Evolutionary conservation across 2,888 invertebrate genomes (phyloP).

Genomic region (Penaeus monodon): DNA sequence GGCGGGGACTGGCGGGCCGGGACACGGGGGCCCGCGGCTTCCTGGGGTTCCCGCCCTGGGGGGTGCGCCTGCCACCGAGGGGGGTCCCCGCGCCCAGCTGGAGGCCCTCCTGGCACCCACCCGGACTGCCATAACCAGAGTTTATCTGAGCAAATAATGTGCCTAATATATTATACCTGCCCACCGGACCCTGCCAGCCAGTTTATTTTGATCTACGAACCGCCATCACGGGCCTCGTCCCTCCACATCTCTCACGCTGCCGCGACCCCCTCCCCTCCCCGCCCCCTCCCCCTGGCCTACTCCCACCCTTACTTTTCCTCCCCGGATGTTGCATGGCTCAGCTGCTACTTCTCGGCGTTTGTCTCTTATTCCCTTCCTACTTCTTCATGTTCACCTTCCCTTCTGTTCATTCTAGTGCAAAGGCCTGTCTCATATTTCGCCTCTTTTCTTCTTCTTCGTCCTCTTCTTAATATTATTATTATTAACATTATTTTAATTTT

Average conservation of each 20-base stretch:
- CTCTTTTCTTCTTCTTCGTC: too few species aligned
- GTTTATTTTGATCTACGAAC: constrained; percentile 58
- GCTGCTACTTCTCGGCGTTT: background rate
- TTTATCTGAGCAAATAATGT: constrained; percentile 58
- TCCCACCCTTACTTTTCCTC: constrained; percentile 5
- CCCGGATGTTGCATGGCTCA: background rate
- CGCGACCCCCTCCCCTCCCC: background rate
- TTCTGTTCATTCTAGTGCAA: too few species aligned
- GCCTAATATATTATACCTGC: constrained; percentile 61
- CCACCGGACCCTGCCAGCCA: constrained; percentile 57
- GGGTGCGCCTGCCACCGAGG: constrained; percentile 45
- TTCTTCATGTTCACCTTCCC: too few species aligned
- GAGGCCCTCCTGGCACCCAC: constrained; percentile 55
- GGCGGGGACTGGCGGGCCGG: constrained; percentile 2
- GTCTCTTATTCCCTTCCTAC: background rate
- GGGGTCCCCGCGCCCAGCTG: constrained; percentile 55
- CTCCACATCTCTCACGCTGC: constrained; percentile 38
- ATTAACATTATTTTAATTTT: too few species aligned
- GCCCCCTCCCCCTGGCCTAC: constrained; percentile 1
- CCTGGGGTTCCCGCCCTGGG: constrained; percentile 46
- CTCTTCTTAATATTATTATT: too few species aligned
- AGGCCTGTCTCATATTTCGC: too few species aligned
- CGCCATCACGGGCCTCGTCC: constrained; percentile 44
- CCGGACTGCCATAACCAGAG: constrained; percentile 59
- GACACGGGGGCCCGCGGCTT: constrained; percentile 28